Evolutionary conservation across 2,113 vertebrate species (phyloP).

Genomic region (Hippocampus mohnikei): DNA sequence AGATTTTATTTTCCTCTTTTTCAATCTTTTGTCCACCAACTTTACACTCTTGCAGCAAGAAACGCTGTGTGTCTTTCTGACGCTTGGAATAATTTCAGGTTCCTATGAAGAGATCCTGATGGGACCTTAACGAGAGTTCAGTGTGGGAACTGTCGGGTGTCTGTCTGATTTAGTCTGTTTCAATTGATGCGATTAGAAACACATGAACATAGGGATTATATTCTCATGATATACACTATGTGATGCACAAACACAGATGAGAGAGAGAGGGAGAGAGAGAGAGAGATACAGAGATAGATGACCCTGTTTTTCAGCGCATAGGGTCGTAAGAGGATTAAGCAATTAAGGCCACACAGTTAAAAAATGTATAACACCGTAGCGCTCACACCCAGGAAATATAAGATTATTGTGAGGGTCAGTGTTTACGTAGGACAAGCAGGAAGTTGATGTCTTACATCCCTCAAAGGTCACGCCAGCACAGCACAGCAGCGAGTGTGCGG

Average conservation of each 20-base stretch:
- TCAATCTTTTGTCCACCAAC: not conserved
- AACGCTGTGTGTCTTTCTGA: not conserved
- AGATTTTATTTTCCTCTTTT: not conserved
- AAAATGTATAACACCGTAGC: slow-evolving; percentile 44
- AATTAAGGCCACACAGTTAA: slow-evolving; percentile 55
- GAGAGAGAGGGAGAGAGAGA: not conserved
- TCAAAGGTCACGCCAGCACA: slow-evolving; percentile 42
- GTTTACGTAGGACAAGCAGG: not conserved
- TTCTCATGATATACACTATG: slow-evolving; percentile 30
- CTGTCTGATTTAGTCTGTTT: not conserved
- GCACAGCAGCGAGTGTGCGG: slow-evolving; percentile 28
- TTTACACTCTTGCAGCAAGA: not conserved
- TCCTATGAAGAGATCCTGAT: not conserved
- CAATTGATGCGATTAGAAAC: slow-evolving; percentile 5
- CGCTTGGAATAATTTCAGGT: not conserved
- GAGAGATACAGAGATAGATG: slow-evolving; percentile 6
- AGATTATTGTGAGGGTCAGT: not conserved
- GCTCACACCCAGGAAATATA: slow-evolving; percentile 38
- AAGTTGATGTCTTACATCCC: slow-evolving; percentile 14
- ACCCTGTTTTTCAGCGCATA: slow-evolving; percentile 49
- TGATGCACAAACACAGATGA: slow-evolving; percentile 12
- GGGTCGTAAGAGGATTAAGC: slow-evolving; percentile 57
- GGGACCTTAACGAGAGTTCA: not conserved
- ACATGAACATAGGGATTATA: slow-evolving; percentile 10
- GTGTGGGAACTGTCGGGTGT: slow-evolving; percentile 13